Conservation (phyloP, 2,797 vertebrate species). For the Anabacerthia variegaticeps region DNA sequence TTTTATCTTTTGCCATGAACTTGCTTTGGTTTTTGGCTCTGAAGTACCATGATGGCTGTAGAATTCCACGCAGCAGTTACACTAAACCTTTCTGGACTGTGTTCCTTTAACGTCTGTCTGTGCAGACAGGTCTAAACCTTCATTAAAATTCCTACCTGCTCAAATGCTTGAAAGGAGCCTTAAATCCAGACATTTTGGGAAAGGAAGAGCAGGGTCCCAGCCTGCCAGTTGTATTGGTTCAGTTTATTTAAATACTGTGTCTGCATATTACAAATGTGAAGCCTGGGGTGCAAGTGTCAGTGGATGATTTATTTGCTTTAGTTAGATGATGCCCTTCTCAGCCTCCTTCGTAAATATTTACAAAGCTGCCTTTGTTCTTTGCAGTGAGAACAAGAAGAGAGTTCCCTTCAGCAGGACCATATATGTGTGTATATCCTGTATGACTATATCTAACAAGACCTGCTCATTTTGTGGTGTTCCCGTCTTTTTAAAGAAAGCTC, state of each 20-base stretch:
- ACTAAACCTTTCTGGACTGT: slow-evolving; percentile 34
- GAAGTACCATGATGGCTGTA: slow-evolving; percentile 74
- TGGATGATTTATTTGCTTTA: slow-evolving; percentile 39
- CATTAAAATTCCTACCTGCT: slow-evolving; percentile 22
- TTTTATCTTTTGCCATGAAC: slow-evolving; percentile 92
- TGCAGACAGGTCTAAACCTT: slow-evolving; percentile 47
- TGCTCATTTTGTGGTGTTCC: slow-evolving; percentile 20
- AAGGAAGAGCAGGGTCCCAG: slow-evolving; percentile 22
- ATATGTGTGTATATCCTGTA: not conserved
- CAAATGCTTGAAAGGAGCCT: slow-evolving; percentile 38
- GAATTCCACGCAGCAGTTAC: not conserved
- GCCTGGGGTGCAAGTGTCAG: slow-evolving; percentile 24
- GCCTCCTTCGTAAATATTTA: not conserved
- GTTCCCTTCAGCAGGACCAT: slow-evolving; percentile 18
- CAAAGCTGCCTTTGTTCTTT: slow-evolving; percentile 25
- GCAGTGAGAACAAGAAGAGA: not conserved
- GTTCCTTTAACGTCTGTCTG: slow-evolving; percentile 15
- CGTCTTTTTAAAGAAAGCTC: slow-evolving; percentile 25
- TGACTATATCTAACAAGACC: not conserved
- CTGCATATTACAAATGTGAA: slow-evolving; percentile 24
- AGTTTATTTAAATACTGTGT: not conserved
- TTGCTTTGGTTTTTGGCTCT: slow-evolving; percentile 81
- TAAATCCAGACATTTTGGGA: slow-evolving; percentile 38
- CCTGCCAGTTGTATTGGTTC: slow-evolving; percentile 19
- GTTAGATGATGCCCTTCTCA: slow-evolving; percentile 5